Evolutionary conservation across 2,113 vertebrate species (phyloP), one percentile per base, ranked within the genome.

Genomic region (Urocolius indicus): DNA sequence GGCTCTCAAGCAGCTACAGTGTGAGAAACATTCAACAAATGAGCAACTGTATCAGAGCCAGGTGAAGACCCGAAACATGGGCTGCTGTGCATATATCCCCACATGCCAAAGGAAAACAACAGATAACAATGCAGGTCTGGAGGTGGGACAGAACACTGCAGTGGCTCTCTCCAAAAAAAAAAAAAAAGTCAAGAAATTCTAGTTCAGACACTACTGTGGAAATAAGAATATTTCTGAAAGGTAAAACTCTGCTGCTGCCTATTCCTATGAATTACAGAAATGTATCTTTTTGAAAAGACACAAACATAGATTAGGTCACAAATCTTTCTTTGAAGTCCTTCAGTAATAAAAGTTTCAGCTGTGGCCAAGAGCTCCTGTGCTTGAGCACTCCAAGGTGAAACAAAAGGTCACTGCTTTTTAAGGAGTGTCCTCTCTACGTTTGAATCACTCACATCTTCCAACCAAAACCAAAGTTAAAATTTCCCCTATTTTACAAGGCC

Each of bases 101-200:
- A 66, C 0, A 0, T 18, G 46, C 36, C 41, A 49, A 1, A 72
- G 29, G 11, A 79, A 72, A 58, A 69, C 13, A 38, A n/a, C 5
- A 89, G 22, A 4, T 38, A 73, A 55, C 6, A 54, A 12, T 4
- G 27, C 19, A 49, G 22, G 30, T 61, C 63, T 38, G 75, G 19
- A 54, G 14, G 16, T 7, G 8, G 14, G 21, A 54, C 23, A 59
- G 13, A 68, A 65, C 13, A 59, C 20, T 27, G 6, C 10, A 76
- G 17, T 6, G 8, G 34, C 10, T 21, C 9, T 66, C 30, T 48
- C 18, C 21, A 61, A 46, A 73, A 72, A 69, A 41, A 41, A 41
- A 41, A 41, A 41, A 41, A 41, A 41, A 41, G 5, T 34, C 18
- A 68, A 51, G 32, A 69, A 62, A 77, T 58, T 51, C 48, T 67